Base-by-base conservation (phyloP, 2,113 vertebrate species). In the Pachyramphus minor region DNA sequence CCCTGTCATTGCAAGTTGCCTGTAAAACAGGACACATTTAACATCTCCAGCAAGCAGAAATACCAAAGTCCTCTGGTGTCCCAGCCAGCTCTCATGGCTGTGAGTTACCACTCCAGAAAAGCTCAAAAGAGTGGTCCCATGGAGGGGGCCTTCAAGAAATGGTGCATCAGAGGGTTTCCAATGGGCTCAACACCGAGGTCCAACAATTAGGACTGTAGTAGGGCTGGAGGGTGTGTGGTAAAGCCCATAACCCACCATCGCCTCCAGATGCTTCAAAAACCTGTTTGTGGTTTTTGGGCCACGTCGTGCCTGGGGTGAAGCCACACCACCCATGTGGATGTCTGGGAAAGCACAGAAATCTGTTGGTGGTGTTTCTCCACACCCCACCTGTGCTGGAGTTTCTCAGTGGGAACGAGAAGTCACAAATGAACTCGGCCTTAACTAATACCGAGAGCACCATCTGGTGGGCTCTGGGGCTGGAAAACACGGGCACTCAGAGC, bases 361-460 rank as follows among this genome's bases (percentile, higher is more conserved):
- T 45, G 7, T 31, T 21, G 20, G 52, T 90, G 58, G 8, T 41
- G 39, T 30, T 62, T n/a, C 62, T 77, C 42, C 22, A 56, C 15
- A 28, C 11, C 19, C 8, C 12, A 50, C 21, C 39, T 4, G 8
- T 21, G 66, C 41, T 74, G 66, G 49, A 59, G 27, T 33, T 50
- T 37, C 56, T 47, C 21, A 2, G 85, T 0, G 11, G 11, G 19
- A 39, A 87, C 39, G 33, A 74, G 37, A 47, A 87, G 56, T 68
- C 15, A 5, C 25, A 23, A 42, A 90, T 87, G 45, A 42, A 12
- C 25, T 50, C 0, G 0, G 9, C 45, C 72, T 63, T 87, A 96
- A 71, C 74, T 37, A 94, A 95, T 95, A 95, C 91, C 19, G n/a
- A 96, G 96, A 97, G 96, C 96, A 96, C 96, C 97, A 96, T 95